phyloP scores from a whole-genome alignment of 2,888 invertebrate species.

The Synergus laeviventris region DNA sequence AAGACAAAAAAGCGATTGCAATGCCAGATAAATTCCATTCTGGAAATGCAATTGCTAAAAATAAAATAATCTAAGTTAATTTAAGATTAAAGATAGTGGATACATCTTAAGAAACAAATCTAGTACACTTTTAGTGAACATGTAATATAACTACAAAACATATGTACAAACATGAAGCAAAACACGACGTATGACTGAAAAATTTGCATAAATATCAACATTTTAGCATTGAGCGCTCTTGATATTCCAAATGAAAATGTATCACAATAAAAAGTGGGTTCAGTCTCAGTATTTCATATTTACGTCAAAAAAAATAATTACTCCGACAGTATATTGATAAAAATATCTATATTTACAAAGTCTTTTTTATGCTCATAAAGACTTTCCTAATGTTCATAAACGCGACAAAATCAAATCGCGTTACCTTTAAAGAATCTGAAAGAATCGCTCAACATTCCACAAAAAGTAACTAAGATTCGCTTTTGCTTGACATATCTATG shows the following conservation, averaged over 20 bases:
- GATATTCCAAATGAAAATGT: background rate
- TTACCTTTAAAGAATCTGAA: background rate
- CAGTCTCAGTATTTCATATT: background rate
- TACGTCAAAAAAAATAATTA: background rate
- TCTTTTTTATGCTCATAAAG: background rate
- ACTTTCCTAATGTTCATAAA: background rate
- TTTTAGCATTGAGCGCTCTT: background rate
- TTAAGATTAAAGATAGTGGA: background rate
- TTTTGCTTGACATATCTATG: background rate
- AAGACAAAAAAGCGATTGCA: conserved; percentile 20
- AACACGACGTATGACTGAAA: background rate
- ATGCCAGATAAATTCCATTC: conserved; percentile 3
- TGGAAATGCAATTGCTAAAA: background rate
- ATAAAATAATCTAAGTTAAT: background rate
- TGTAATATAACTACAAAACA: background rate
- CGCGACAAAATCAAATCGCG: background rate
- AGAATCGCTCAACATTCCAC: background rate
- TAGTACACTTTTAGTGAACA: background rate
- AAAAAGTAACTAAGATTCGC: too few species aligned
- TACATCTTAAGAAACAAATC: background rate
- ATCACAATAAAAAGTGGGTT: background rate
- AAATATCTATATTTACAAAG: conserved; percentile 10
- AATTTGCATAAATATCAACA: background rate
- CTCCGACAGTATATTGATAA: background rate
- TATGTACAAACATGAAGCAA: background rate